A percentile compares a stretch with the other conserved stretches of the same genome.
Conservation (phyloP, 2,888 invertebrate genomes). For the Cephalotes varians region DNA sequence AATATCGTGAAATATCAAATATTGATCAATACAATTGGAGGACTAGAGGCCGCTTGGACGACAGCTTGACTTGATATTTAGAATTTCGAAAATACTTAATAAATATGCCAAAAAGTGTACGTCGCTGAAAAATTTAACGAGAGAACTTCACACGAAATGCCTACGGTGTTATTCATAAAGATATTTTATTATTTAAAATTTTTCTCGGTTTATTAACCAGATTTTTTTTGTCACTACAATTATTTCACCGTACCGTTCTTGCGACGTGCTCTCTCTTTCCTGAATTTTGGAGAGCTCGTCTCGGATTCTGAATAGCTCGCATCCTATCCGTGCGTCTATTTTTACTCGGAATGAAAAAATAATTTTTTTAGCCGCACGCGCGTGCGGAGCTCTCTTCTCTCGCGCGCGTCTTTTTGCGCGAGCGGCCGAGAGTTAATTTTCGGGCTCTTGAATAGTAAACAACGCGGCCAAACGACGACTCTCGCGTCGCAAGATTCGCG, state of each 20-base stretch:
- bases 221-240: constrained; percentile 34
- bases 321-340: constrained; percentile 47
- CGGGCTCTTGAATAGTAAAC: constrained; percentile 53
- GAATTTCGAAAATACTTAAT: background rate
- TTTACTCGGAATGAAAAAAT: constrained; percentile 54
- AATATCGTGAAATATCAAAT: no score
- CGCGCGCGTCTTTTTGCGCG: constrained; percentile 42
- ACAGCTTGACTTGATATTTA: background rate
- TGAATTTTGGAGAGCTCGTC: constrained; percentile 47
- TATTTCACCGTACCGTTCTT: constrained; percentile 14
- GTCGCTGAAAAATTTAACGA: background rate
- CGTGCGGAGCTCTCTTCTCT: background rate
- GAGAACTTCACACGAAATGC: background rate
- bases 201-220: constrained; percentile 16
- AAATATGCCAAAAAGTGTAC: background rate
- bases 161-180: constrained; percentile 4
- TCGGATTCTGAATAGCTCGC: constrained; percentile 47
- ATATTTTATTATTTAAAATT: constrained; percentile 40
- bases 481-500: constrained; percentile 47
- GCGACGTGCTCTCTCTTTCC: constrained; percentile 20
- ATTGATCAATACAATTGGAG: no score
- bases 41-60: no score
- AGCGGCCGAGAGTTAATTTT: constrained; percentile 45
- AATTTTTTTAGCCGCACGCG: constrained; percentile 38
- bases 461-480: constrained; percentile 34